Base-by-base conservation (phyloP, 2,888 invertebrate species). In the Sclerodermus sp. region DNA sequence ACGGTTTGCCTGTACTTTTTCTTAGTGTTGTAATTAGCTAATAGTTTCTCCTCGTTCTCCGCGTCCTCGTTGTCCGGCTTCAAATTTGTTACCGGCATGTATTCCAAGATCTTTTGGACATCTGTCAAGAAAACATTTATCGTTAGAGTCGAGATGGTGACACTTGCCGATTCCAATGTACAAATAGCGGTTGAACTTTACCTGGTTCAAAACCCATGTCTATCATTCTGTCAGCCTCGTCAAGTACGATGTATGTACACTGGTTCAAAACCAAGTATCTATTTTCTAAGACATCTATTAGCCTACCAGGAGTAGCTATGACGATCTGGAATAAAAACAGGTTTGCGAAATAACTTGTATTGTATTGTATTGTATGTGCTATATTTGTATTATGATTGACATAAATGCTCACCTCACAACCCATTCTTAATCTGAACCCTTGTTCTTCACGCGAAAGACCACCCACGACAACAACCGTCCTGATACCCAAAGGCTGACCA, bases 171-270 rank as follows among this genome's bases (percentile, higher is more conserved):
- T n/a, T n/a, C n/a, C n/a, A n/a, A n/a, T n/a, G n/a, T n/a, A n/a
- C n/a, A n/a, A n/a, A n/a, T n/a, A n/a, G n/a, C n/a, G n/a, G n/a
- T n/a, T n/a, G n/a, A n/a, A 36, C 12, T 43, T 45, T 64, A 78
- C 78, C 79, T 37, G 96, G 94, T 78, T 99, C 99, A 76, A 99
- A 99, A 76, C 98, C 98, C 93, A 99, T 97, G 83, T 99, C 98
- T 79, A 99, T 96, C 99, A 99, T 99, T 73, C 97, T 87, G 82
- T 99, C 99, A 30, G 99, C 99, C 82, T 96, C 93, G 71, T 94
- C 93, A 45, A 93, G 82, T 3, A 94, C 97, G 53, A 99, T 96
- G 77, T 99, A 99, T 0, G 99, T 98, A 79, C 99, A 99, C 72
- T 98, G 93, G 78, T 91, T 93, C 13, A 99, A 81, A 8, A 98